Conservation (phyloP, 2,888 invertebrate genomes). For the Scaeva pyrastri region DNA sequence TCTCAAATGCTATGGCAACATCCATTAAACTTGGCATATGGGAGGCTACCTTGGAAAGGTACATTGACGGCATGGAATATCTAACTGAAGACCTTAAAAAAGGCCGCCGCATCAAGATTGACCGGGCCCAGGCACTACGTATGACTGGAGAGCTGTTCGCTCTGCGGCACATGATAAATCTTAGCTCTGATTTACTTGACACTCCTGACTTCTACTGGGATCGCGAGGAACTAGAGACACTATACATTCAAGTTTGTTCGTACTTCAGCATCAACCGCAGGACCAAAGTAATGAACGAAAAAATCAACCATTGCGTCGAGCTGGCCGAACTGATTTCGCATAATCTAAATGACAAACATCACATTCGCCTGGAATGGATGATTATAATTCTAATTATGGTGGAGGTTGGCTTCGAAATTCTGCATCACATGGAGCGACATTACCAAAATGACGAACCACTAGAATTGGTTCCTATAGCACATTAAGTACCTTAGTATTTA, state of each 20-base stretch:
- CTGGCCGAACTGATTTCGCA: constrained; percentile 94
- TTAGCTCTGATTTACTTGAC: constrained; percentile 96
- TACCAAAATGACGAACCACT: constrained; percentile 43
- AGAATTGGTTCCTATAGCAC: neutral
- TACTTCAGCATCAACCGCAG: constrained; percentile 94
- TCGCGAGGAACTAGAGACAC: constrained; percentile 92
- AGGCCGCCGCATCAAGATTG: constrained; percentile 88
- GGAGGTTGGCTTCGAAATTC: constrained; percentile 94
- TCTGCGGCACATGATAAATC: constrained; percentile 94
- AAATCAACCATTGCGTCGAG: constrained; percentile 96
- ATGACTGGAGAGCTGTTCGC: constrained; percentile 96
- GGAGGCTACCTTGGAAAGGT: constrained; percentile 93
- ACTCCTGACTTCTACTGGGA: constrained; percentile 99
- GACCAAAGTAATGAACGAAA: constrained; percentile 98
- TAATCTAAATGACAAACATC: constrained; percentile 96
- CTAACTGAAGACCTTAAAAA: constrained; percentile 92
- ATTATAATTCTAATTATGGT: constrained; percentile 97
- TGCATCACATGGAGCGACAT: constrained; percentile 90
- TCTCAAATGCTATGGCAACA: constrained; percentile 96
- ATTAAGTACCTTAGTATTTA: constrained; percentile 28
- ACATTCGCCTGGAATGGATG: constrained; percentile 98
- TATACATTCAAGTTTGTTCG: constrained; percentile 92
- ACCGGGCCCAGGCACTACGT: constrained; percentile 86
- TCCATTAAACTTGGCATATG: constrained; percentile 97
- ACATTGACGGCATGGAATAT: constrained; percentile 92